A percentile compares a stretch with the other conserved stretches of the same genome.
Evolutionary conservation across 2,888 invertebrate genomes (phyloP).

Genomic region (Pharmacophagus antenor): DNA sequence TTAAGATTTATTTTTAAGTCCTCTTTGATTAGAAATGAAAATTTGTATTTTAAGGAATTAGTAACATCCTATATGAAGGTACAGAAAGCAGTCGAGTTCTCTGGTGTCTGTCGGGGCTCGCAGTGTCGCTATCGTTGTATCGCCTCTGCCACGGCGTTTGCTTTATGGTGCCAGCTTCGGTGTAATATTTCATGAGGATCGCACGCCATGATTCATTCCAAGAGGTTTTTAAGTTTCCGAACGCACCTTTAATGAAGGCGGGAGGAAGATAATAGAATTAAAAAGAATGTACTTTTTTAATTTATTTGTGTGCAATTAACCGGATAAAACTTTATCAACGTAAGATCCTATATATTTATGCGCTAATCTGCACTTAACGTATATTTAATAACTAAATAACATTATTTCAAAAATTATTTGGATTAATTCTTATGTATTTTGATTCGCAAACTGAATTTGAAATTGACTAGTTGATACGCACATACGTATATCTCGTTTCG

Average conservation of each 20-base stretch:
- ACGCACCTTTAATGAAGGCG: conserved; percentile 71
- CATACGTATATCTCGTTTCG: conserved; percentile 60
- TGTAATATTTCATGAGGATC: conserved; percentile 80
- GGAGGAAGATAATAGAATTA: conserved; percentile 67
- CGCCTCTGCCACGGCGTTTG: conserved; percentile 77
- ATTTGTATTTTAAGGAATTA: conserved; percentile 27
- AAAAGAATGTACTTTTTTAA: conserved; percentile 37
- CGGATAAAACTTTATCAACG: conserved; percentile 28
- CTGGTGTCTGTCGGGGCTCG: conserved; percentile 72
- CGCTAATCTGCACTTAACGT: conserved; percentile 1
- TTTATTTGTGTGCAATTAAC: conserved; percentile 39
- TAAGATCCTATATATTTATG: conserved; percentile 5
- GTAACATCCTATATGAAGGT: conserved; percentile 59
- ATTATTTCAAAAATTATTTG: conserved; percentile 31
- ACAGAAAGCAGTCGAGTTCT: conserved; percentile 64
- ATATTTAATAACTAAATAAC: conserved; percentile 22
- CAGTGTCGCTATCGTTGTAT: conserved; percentile 80
- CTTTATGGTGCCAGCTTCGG: conserved; percentile 79
- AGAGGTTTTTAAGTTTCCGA: conserved; percentile 75
- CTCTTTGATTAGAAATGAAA: conserved; percentile 23
- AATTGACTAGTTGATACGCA: neutral
- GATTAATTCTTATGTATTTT: neutral
- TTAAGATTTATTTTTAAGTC: conserved; percentile 1
- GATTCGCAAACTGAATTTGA: neutral
- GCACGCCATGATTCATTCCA: conserved; percentile 79